Conservation (phyloP, 2,113 vertebrate species). For the Strix aluco region DNA sequence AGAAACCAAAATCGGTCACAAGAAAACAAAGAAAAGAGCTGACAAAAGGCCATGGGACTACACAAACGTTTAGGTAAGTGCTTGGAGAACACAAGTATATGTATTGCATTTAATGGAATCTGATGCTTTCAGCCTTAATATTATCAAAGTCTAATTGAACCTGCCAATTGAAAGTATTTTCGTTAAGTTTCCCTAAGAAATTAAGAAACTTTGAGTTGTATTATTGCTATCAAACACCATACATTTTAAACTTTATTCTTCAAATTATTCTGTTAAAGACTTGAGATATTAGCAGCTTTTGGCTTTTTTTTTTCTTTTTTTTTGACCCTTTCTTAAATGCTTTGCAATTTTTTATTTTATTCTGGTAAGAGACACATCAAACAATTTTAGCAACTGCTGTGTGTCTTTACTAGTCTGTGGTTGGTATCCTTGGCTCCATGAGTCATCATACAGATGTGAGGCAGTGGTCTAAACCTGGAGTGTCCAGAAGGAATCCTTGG, state of each 20-base stretch:
- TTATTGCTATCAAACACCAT: neutral
- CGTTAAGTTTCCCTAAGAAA: neutral
- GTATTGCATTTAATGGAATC: neutral
- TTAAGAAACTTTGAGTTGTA: neutral
- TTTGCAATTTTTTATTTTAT: neutral
- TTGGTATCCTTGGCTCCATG: neutral
- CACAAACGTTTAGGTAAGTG: neutral
- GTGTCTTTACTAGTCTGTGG: neutral
- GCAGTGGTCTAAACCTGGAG: neutral
- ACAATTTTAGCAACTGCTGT: neutral
- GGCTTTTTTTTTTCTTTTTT: accelerated
- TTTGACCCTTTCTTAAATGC: neutral
- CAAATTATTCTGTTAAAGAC: neutral
- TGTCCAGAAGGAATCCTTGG: neutral
- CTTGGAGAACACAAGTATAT: neutral
- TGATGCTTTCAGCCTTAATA: neutral
- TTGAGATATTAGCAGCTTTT: neutral
- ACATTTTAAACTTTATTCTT: neutral
- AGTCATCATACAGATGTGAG: neutral
- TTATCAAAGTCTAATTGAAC: neutral
- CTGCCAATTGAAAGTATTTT: neutral
- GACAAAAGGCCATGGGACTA: neutral
- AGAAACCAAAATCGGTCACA: neutral
- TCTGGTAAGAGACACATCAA: neutral
- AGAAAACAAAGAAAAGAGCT: neutral